Evolutionary conservation across 2,888 invertebrate genomes (phyloP), one percentile per base, ranked within the genome.

Genomic region (Volucella inanis): DNA sequence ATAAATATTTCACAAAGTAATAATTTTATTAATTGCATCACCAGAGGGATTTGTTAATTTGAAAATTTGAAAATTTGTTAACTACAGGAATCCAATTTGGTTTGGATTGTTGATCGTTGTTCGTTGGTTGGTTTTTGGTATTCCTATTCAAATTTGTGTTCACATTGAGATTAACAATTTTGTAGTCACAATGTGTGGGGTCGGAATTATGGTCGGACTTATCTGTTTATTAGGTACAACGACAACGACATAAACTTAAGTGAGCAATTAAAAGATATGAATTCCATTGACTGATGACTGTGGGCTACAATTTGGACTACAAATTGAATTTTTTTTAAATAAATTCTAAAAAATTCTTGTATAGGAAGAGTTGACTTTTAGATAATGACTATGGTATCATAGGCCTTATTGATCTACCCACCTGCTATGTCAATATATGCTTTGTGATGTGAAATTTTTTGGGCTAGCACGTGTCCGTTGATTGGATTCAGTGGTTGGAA

Each of bases 41-140:
- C 10, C 14, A 39, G 14, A 64, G 54, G 49, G 67, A 68, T 68
- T 57, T 65, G 81, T 82, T 77, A 77, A 77, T 82, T 82, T 43
- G 67, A 54, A 82, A 77, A 77, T 82, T 82, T 43, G 67, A 54
- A 82, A 82, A 82, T 77, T 82, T 82, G 82, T 82, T 65, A 82
- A 62, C 59, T 77, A 14, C 67, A 49, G 65, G 61, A 57, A 64
- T 65, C 15, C 45, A n/a, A 55, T 59, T 65, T 31, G n/a, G 45
- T 50, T 50, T 31, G 39, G 12, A 31, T 54, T 12, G 22, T 14
- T 8, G n/a, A 31, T 6, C 31, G 31, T 31, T 31, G 31, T 31
- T 39, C 14, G 55, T 18, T 61, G 59, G 8, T 55, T 41, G 14
- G 10, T 59, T 45, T 4, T 59, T 41, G 12, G 31, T 31, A 31